Evolutionary conservation across 2,888 invertebrate genomes (phyloP).

Genomic region (Acleris emargana): DNA sequence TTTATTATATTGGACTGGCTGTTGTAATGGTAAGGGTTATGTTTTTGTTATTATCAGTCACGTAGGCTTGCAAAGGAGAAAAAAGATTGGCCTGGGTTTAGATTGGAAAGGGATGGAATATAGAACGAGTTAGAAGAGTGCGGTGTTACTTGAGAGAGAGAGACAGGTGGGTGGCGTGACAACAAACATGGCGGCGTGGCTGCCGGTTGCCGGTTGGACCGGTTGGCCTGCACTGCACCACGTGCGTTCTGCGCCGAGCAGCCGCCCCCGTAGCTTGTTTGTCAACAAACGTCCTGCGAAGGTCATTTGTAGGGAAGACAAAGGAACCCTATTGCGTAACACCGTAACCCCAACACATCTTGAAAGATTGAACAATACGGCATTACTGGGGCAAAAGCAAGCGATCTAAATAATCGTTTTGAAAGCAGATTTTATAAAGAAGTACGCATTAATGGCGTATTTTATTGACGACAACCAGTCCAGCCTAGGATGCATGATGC

Average conservation of each 20-base stretch:
- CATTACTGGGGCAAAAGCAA: slow-evolving; percentile 2
- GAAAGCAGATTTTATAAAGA: slow-evolving; percentile 7
- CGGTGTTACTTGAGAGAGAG: slow-evolving; percentile 54
- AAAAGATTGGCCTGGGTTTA: slow-evolving; percentile 41
- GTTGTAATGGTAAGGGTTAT: slow-evolving; percentile 62
- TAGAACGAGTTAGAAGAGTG: slow-evolving; percentile 45
- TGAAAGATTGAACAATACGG: slow-evolving; percentile 24
- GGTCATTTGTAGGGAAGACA: slow-evolving; percentile 74
- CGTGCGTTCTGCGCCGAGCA: slow-evolving; percentile 73
- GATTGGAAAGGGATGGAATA: slow-evolving; percentile 47
- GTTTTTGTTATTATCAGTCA: slow-evolving; percentile 79
- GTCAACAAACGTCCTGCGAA: slow-evolving; percentile 81
- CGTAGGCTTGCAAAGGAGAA: slow-evolving; percentile 71
- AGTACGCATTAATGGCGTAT: slow-evolving; percentile 12
- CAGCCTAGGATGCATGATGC: slow-evolving; percentile 11
- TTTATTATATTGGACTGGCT: slow-evolving; percentile 46
- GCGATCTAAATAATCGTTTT: slow-evolving; percentile 3
- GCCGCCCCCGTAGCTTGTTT: slow-evolving; percentile 75
- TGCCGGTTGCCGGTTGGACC: slow-evolving; percentile 77
- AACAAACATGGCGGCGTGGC: slow-evolving; percentile 74
- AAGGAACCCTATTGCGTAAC: slow-evolving; percentile 66
- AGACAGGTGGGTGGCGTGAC: slow-evolving; percentile 74
- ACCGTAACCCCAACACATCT: slow-evolving; percentile 40
- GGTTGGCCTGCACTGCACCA: slow-evolving; percentile 71
- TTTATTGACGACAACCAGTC: slow-evolving; percentile 5